A percentile compares a stretch with the other conserved stretches of the same genome.
Conservation (phyloP, 2,113 vertebrate genomes). For the Zosterops japonicus region DNA sequence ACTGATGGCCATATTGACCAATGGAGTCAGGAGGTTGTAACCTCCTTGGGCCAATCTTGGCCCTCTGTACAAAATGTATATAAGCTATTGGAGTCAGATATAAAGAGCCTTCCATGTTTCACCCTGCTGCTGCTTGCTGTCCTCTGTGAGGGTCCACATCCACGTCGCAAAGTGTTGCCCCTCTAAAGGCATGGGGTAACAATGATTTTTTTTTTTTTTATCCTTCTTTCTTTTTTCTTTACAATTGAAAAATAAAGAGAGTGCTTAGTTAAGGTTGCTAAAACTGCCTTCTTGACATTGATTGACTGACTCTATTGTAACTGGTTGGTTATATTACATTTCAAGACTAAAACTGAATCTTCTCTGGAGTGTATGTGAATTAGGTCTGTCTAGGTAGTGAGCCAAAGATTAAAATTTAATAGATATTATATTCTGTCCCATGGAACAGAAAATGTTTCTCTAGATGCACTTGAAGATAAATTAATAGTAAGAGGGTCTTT, state of each 20-base stretch:
- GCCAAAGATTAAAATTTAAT: slow-evolving; percentile 9
- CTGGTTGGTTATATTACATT: slow-evolving; percentile 17
- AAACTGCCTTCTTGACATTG: slow-evolving; percentile 22
- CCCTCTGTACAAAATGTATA: too few species aligned
- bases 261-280: neutral
- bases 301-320: neutral
- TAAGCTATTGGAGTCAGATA: too few species aligned
- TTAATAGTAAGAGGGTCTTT: neutral
- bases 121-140: too few species aligned
- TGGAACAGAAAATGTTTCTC: neutral
- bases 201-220: neutral
- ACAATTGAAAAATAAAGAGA: neutral
- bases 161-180: too few species aligned
- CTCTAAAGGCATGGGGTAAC: too few species aligned
- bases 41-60: too few species aligned
- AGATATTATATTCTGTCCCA: neutral
- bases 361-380: neutral
- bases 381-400: neutral
- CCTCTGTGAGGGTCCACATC: too few species aligned
- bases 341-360: neutral
- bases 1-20: too few species aligned
- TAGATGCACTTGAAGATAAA: neutral
- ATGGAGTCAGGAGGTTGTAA: too few species aligned
- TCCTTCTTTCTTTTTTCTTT: neutral
- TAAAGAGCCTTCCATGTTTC: too few species aligned